Evolutionary conservation across 1,140 invertebrate species (phyloP).

Genomic region (Euborellia annulipes): DNA sequence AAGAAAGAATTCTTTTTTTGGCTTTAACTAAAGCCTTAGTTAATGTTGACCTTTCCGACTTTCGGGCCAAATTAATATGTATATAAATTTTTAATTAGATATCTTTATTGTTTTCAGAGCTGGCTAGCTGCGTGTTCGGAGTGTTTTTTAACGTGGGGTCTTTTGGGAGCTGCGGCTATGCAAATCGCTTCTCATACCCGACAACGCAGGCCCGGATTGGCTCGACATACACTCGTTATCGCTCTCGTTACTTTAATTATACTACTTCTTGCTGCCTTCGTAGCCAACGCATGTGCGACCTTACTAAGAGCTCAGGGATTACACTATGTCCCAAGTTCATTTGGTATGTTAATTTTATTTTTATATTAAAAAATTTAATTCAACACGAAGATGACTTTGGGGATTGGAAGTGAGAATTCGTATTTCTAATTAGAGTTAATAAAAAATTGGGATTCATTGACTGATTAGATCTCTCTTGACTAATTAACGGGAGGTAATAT

Average conservation of each 20-base stretch:
- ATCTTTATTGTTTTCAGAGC: slow-evolving; percentile 34
- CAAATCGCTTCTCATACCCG: slow-evolving; percentile 53
- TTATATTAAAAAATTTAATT: too few relatives aligned
- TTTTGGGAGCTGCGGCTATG: slow-evolving; percentile 71
- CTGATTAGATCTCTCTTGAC: too few relatives aligned
- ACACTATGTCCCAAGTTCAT: slow-evolving; percentile 62
- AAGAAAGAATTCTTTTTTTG: too few relatives aligned
- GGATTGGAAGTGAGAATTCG: too few relatives aligned
- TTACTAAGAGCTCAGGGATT: slow-evolving; percentile 55
- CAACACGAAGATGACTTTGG: too few relatives aligned
- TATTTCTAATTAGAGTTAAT: too few relatives aligned
- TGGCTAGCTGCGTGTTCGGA: slow-evolving; percentile 80
- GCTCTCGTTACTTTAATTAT: slow-evolving; percentile 60
- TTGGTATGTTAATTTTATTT: slow-evolving; percentile 55
- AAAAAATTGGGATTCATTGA: too few relatives aligned
- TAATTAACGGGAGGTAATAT: too few relatives aligned
- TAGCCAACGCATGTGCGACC: slow-evolving; percentile 65
- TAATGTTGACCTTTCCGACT: slow-evolving; percentile 3
- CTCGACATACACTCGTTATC: slow-evolving; percentile 63
- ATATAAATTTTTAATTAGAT: slow-evolving; percentile 2
- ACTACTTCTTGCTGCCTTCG: slow-evolving; percentile 51
- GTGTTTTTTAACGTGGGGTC: slow-evolving; percentile 76
- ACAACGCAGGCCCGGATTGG: slow-evolving; percentile 50
- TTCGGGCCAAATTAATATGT: slow-evolving; percentile 6
- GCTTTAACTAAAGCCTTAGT: background rate